Evolutionary conservation across 1,140 invertebrate genomes (phyloP).

Genomic region (Copidosoma floridanum): DNA sequence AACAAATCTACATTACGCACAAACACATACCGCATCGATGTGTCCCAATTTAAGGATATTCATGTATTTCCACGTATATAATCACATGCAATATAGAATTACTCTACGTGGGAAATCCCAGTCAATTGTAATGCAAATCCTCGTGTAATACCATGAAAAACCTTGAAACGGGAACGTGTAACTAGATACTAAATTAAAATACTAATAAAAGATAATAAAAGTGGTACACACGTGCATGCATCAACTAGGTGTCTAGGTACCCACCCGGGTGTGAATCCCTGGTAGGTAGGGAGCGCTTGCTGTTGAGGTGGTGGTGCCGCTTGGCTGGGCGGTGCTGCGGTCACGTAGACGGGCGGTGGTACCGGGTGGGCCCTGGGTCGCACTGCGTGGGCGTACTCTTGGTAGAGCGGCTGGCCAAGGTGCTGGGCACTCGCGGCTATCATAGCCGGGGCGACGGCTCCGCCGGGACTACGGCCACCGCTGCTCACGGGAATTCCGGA

Average conservation of each 20-base stretch:
- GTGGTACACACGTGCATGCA: slow-evolving; percentile 57
- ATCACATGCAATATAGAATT: no score
- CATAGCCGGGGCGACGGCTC: slow-evolving; percentile 43
- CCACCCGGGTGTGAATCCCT: slow-evolving; percentile 58
- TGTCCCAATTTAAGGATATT: no score
- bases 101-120: no score
- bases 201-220: slow-evolving; percentile 39
- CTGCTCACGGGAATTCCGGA: slow-evolving; percentile 36
- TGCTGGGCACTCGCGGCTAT: slow-evolving; percentile 39
- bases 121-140: no score
- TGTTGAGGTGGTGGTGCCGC: slow-evolving; percentile 51
- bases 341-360: slow-evolving; percentile 54
- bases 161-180: background rate
- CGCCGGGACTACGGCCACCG: slow-evolving; percentile 49
- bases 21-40: no score
- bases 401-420: slow-evolving; percentile 54
- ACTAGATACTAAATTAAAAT: no score
- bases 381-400: slow-evolving; percentile 51
- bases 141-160: no score
- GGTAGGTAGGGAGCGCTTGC: slow-evolving; percentile 56
- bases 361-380: slow-evolving; percentile 51
- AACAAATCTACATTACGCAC: no score
- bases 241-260: slow-evolving; percentile 57
- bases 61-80: no score
- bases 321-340: slow-evolving; percentile 44